Conservation (phyloP, 2,888 invertebrate genomes). For the Nephrotoma appendiculata region DNA sequence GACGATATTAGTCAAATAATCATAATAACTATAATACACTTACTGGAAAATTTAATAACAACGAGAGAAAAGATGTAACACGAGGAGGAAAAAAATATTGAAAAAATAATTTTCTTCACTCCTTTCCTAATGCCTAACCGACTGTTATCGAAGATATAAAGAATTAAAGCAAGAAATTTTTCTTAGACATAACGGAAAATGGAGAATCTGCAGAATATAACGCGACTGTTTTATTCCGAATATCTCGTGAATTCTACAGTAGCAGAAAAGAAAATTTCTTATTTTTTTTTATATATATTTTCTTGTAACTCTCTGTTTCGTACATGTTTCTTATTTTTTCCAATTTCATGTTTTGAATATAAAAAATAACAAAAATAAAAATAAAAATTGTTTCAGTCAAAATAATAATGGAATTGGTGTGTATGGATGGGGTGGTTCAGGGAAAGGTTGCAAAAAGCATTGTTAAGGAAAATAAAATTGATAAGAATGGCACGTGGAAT, state of each 20-base stretch:
- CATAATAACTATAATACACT: background rate
- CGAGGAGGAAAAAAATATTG: background rate
- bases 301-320: background rate
- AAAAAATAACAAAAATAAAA: background rate
- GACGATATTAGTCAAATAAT: background rate
- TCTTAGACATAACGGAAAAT: background rate
- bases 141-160: background rate
- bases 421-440: background rate
- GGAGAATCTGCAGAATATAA: background rate
- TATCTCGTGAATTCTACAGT: background rate
- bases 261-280: background rate
- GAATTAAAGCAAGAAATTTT: background rate
- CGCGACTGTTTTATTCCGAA: background rate
- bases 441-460: background rate
- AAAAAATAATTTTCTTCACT: background rate
- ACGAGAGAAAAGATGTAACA: background rate
- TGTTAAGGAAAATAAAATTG: background rate
- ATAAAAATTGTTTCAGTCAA: background rate
- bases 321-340: background rate
- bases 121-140: background rate
- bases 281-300: background rate
- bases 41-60: background rate
- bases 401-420: background rate
- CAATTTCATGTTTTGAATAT: background rate
- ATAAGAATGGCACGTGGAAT: background rate